Base-by-base conservation (phyloP, 2,113 vertebrate species). In the Castor canadensis region DNA sequence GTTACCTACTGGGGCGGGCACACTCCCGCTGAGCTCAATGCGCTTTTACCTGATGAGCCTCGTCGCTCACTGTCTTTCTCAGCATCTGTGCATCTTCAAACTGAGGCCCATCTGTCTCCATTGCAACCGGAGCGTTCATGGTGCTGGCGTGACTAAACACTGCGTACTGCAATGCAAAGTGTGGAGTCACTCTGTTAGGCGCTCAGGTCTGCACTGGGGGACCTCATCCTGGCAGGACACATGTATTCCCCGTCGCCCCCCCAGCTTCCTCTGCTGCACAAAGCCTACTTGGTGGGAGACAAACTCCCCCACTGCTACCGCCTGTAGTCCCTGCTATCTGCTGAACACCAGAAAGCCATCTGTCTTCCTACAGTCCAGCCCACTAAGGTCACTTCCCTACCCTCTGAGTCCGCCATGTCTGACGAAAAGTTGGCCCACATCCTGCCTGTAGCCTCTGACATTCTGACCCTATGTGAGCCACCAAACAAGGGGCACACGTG, bases 101-200 rank as follows among this genome's bases (percentile, higher is more conserved):
- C 98, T 99, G 98, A 75, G 98, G 99, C 54, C 99, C 99, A 24
- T 99, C 99, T 93, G 99, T 99, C 98, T 99, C 99, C 99, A 99
- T 99, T 96, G 99, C 99, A 98, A 99, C 98, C 64, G 99, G 99
- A 98, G 98, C 96, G 97, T 98, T 99, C 98, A 99, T 91, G 98
- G 97, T 97, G 97, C 98, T 97, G 2, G 98, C 98, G 97, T 99
- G 99, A 72, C 99, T 98, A 94, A 98, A 98, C 82, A 98, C 96
- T 96, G 99, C 81, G 95, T 99, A 99, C 99, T 99, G 97, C 95
- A 98, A 97, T 67, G 98, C 98, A 99, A 98, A 98, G 97, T 20
- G 94, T 80, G 98, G 97, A 97, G 95, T 97, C 66, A 97, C 97
- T 97, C 72, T 85, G 88, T 43, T 22, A 45, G n/a, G 76, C 0